phyloP scores from a whole-genome alignment of 2,113 vertebrate species.

The Nycticryphes semicollaris region DNA sequence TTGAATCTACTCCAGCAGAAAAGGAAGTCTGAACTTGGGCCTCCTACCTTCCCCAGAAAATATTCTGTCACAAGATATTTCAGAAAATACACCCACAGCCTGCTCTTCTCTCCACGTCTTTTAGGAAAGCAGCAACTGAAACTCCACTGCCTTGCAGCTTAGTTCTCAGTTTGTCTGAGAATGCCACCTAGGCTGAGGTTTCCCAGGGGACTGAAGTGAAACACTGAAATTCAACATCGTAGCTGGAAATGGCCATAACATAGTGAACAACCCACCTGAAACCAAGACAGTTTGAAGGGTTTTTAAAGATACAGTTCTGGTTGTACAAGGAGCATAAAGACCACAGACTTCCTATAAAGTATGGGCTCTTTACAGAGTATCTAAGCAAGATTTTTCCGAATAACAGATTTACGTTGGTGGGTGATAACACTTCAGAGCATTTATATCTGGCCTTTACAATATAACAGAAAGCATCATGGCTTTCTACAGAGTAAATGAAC shows the following conservation, averaged over 20 bases:
- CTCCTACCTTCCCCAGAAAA: slow-evolving; percentile 10
- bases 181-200: not conserved
- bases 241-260: not conserved
- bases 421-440: not conserved
- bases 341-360: not conserved
- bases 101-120: not conserved
- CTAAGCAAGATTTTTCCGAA: not conserved
- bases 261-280: not conserved
- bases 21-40: slow-evolving; percentile 6
- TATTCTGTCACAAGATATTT: not conserved
- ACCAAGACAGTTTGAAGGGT: not conserved
- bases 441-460: not conserved
- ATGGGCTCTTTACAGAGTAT: not conserved
- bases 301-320: not conserved
- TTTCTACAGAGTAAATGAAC: not conserved
- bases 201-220: not conserved
- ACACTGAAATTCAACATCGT: not conserved
- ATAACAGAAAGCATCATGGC: not conserved
- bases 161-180: not conserved
- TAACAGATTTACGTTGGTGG: not conserved
- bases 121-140: slow-evolving; percentile 15
- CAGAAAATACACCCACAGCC: slow-evolving; percentile 18
- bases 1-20: not conserved
- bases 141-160: not conserved
- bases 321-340: not conserved